A percentile compares a stretch with the other conserved stretches of the same genome.
Conservation (phyloP, 2,113 vertebrate genomes). For the Eptesicus fuscus region DNA sequence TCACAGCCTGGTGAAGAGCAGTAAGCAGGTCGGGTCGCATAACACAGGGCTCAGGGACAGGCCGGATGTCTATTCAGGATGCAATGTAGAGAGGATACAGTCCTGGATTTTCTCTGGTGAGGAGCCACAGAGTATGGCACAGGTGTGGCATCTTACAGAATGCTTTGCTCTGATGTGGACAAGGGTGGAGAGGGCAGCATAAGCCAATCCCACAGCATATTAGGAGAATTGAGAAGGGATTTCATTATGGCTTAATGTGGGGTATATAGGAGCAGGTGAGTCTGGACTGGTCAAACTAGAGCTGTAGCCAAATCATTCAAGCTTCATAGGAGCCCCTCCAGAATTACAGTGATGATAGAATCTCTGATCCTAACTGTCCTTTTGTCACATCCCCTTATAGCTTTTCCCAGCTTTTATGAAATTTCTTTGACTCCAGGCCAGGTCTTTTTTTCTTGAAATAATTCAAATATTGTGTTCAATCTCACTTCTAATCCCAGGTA, state of each 20-base stretch:
- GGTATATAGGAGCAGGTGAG: not conserved
- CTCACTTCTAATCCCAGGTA: not conserved
- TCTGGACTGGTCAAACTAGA: not conserved
- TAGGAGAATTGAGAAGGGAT: accelerated
- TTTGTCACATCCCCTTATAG: accelerated
- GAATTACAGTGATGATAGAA: not conserved
- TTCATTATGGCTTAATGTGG: no score
- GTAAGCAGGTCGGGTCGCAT: not conserved
- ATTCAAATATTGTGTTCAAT: not conserved
- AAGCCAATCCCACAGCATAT: accelerated
- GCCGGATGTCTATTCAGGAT: no score
- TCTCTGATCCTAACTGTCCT: not conserved
- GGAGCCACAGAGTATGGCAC: not conserved
- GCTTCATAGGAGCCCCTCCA: not conserved
- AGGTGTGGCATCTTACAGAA: not conserved
- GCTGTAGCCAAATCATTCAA: accelerated
- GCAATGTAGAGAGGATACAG: not conserved
- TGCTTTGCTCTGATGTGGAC: not conserved
- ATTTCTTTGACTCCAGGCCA: not conserved
- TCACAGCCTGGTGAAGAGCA: not conserved
- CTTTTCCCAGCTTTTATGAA: not conserved
- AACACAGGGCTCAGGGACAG: not conserved
- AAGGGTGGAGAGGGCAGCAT: not conserved
- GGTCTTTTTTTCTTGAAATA: not conserved
- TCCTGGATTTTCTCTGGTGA: not conserved